phyloP scores from a whole-genome alignment of 2,888 invertebrate species.

The Drosophila falleni region DNA sequence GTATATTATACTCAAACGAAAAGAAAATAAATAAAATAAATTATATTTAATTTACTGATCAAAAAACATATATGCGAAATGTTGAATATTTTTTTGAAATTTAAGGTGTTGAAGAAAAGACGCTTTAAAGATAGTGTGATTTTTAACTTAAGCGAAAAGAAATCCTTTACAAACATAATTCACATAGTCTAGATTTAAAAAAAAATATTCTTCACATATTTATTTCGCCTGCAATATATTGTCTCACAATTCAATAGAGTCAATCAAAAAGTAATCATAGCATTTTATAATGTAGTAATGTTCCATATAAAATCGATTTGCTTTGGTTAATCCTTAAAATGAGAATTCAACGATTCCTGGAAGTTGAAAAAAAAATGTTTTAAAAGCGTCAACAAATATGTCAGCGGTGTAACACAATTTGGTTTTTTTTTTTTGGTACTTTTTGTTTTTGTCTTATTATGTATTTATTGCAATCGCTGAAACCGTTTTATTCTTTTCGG shows the following conservation, averaged over 20 bases:
- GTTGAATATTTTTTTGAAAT: too few species aligned
- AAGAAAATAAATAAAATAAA: too few species aligned
- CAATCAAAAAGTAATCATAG: neutral
- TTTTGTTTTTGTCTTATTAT: neutral
- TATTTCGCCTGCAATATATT: neutral
- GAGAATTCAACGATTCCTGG: neutral
- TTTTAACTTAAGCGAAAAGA: neutral
- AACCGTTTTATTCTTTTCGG: neutral
- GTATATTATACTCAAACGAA: too few species aligned
- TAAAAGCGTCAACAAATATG: conserved; percentile 5
- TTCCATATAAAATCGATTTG: neutral
- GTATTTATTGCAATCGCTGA: conserved; percentile 8
- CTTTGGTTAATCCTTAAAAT: neutral
- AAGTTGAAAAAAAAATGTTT: neutral
- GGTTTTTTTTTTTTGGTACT: neutral
- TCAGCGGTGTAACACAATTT: neutral
- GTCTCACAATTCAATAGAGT: neutral
- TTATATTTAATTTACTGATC: too few species aligned
- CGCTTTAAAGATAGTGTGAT: neutral
- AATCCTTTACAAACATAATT: neutral
- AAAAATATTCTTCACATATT: neutral
- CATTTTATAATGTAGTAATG: neutral
- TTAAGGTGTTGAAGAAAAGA: too few species aligned
- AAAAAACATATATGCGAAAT: too few species aligned
- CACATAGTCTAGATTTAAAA: neutral